Evolutionary conservation across 1,140 invertebrate species (phyloP).

Genomic region (Drosophila obscura): DNA sequence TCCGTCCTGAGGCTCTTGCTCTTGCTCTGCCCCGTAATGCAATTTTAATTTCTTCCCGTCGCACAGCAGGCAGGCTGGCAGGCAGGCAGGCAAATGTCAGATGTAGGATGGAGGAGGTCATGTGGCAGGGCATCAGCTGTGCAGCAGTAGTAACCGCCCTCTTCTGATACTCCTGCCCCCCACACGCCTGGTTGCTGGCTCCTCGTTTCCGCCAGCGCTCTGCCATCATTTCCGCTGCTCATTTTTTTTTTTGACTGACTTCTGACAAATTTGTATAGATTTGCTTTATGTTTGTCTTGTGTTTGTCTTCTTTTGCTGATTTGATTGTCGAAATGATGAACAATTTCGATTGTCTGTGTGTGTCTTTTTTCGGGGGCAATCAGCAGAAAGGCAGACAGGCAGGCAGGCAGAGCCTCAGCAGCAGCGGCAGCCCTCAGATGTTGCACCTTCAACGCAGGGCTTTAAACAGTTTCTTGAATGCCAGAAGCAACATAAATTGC

Average conservation of each 20-base stretch:
- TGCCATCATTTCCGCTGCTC: slow-evolving; percentile 79
- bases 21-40: slow-evolving; percentile 60
- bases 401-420: too few species aligned
- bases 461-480: slow-evolving; percentile 20
- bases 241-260: slow-evolving; percentile 75
- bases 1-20: slow-evolving; percentile 4
- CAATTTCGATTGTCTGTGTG: slow-evolving; percentile 61
- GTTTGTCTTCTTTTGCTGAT: slow-evolving; percentile 64
- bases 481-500: slow-evolving; percentile 66
- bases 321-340: slow-evolving; percentile 64
- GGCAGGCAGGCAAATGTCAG: slow-evolving; percentile 48
- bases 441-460: slow-evolving; percentile 32
- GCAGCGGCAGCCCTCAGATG: too few species aligned
- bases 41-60: slow-evolving; percentile 74
- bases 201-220: slow-evolving; percentile 65
- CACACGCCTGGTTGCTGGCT: slow-evolving; percentile 45
- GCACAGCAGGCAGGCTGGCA: slow-evolving; percentile 56
- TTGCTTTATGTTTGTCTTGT: slow-evolving; percentile 52
- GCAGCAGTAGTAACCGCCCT: slow-evolving; percentile 39
- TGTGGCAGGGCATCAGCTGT: slow-evolving; percentile 48
- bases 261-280: slow-evolving; percentile 59
- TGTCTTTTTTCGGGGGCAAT: slow-evolving; percentile 33
- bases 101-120: slow-evolving; percentile 25
- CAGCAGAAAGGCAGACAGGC: slow-evolving; percentile 32
- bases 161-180: slow-evolving; percentile 8